Base-by-base conservation (phyloP, 2,888 invertebrate species). In the Acleris sparsana region DNA sequence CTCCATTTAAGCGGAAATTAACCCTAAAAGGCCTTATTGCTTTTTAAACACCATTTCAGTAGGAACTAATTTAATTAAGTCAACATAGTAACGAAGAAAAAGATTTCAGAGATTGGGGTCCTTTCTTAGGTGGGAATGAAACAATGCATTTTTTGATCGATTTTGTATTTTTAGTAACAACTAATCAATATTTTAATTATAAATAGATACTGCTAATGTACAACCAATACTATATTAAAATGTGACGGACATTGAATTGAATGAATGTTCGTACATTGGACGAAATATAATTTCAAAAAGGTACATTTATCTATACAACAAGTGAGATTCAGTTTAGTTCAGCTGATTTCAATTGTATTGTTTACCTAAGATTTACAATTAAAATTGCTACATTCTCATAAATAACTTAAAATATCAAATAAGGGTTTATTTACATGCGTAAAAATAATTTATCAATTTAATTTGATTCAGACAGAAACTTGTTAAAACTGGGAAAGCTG, bases 161-260 rank as follows among this genome's bases (percentile, higher is more conserved):
- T 90, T 92, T 90, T 89, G 82, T 92, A 89, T 92, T 92, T 92
- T 92, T 82, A 89, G 88, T 92, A 92, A 92, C 92, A 91, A 90
- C 90, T 92, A 92, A 90, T 92, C 92, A 92, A 89, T 89, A 86
- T 88, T 89, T 85, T 75, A 83, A 87, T 89, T 89, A 91, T 91
- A 90, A 90, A 92, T 91, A 91, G 85, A 84, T 90, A 89, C 84
- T 82, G 85, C 84, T 87, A 88, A 89, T 87, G 83, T 89, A 91
- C 88, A 90, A 89, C 85, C 87, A 84, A 86, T 86, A 85, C 80
- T 79, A 78, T 77, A 76, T 75, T 79, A 82, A 82, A 84, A 84
- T 82, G 80, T 82, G n/a, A n/a, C n/a, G n/a, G n/a, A n/a, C n/a
- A n/a, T n/a, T n/a, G n/a, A n/a, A n/a, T n/a, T n/a, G n/a, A n/a